Evolutionary conservation across 2,797 vertebrate species (phyloP), one percentile per base, ranked within the genome.

Genomic region (Hippoglossus hippoglossus): DNA sequence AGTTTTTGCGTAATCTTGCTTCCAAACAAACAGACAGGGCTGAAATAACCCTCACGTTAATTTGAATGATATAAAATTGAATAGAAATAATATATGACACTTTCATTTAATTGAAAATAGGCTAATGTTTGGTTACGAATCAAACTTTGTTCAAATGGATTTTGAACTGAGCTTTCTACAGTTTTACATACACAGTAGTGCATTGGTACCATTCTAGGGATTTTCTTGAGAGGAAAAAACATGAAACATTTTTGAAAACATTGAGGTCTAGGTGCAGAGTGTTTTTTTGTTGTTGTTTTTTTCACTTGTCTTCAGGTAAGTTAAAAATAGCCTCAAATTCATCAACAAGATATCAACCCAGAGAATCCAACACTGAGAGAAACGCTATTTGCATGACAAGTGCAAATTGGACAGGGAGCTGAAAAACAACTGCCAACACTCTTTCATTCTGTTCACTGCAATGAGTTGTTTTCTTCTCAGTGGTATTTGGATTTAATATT

Each of bases 391-490:
- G 11, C 26, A 53, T 67, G 49, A 53, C 22, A 62, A 12, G 25
- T 3, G 9, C 53, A 66, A 66, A 77, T 66, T 63, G 61, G 22
- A 46, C 41, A 26, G 50, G 11, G 13, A 64, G 51, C n/a, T 62
- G 31, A 39, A 50, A 67, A 71, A 65, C 24, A 49, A 34, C 66
- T 65, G 16, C 15, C 51, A 2, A 15, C 58, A 59, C 31, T 18
- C 28, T 57, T 36, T 61, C 21, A 53, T n/a, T 56, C 4, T 70
- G 25, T 26, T 11, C 11, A 56, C 4, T 31, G 12, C 53, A 56
- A 54, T 19, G 12, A 26, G 11, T 50, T 47, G 6, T 21, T 59
- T 21, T 71, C 31, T 15, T 57, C 34, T 56, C 26, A 2, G 16
- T 21, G 46, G 25, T 50, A 53, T 21, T 5, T 49, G 13, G 21